Conservation (phyloP, 2,888 invertebrate genomes). For the Strigamia transsilvanica region DNA sequence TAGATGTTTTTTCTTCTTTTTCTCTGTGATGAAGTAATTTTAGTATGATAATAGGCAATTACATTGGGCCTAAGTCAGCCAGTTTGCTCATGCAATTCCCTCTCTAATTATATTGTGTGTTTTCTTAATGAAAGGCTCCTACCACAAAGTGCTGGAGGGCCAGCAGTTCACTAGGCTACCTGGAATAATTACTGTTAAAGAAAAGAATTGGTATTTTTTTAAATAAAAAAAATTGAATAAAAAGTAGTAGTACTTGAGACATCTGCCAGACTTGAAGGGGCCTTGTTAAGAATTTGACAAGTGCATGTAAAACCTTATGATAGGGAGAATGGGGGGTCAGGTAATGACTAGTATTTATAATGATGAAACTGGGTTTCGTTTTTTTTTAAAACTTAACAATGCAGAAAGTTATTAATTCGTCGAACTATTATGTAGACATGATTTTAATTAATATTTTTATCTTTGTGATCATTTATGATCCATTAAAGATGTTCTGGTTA, state of each 20-base stretch:
- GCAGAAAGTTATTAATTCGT: neutral
- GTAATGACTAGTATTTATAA: conserved; percentile 14
- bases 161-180: conserved; percentile 49
- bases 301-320: conserved; percentile 34
- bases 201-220: conserved; percentile 35
- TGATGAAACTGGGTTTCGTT: neutral
- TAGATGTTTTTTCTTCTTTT: neutral
- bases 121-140: conserved; percentile 48
- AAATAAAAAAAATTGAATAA: conserved; percentile 14
- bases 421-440: neutral
- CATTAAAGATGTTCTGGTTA: conserved; percentile 6
- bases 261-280: conserved; percentile 43
- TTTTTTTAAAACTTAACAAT: neutral
- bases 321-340: neutral
- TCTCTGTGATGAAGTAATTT: conserved; percentile 27
- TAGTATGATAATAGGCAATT: conserved; percentile 49
- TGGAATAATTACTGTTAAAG: conserved; percentile 46
- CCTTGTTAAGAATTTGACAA: conserved; percentile 45
- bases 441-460: conserved; percentile 16
- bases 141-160: conserved; percentile 43
- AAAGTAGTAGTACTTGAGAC: conserved; percentile 44
- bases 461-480: neutral
- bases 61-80: conserved; percentile 48
- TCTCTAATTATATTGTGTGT: conserved; percentile 49
- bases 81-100: conserved; percentile 48